A percentile compares a stretch with the other conserved stretches of the same genome.
Evolutionary conservation across 2,797 vertebrate species (phyloP).

Genomic region (Champsocephalus esox): DNA sequence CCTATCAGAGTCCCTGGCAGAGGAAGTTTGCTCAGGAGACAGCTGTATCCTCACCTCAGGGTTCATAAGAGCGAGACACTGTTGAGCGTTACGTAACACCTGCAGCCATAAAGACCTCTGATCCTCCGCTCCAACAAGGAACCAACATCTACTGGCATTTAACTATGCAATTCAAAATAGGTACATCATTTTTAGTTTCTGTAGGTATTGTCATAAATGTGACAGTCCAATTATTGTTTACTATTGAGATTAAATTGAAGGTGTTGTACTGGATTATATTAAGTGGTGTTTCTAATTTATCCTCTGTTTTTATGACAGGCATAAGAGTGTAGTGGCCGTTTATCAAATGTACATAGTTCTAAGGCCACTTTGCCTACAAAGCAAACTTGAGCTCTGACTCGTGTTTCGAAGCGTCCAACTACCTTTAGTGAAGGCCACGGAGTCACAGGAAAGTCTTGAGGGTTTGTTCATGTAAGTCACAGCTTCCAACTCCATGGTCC

Average conservation of each 20-base stretch:
- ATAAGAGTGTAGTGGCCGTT: too few relatives aligned
- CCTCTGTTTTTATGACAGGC: too few relatives aligned
- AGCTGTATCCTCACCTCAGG: constrained; percentile 27
- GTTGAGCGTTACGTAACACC: constrained; percentile 12
- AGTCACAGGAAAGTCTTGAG: too few relatives aligned
- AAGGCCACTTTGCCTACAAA: too few relatives aligned
- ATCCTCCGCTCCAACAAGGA: constrained; percentile 5
- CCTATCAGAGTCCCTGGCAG: constrained; percentile 16
- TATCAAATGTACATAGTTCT: too few relatives aligned
- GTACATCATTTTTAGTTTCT: not conserved
- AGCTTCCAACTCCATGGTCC: too few relatives aligned
- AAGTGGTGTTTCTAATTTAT: not conserved
- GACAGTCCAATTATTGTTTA: not conserved
- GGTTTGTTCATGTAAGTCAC: too few relatives aligned
- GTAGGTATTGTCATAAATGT: not conserved
- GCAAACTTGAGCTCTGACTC: too few relatives aligned
- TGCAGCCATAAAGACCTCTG: constrained; percentile 1
- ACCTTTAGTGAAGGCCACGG: too few relatives aligned
- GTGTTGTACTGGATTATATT: not conserved
- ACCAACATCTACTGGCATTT: not conserved
- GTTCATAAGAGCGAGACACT: not conserved
- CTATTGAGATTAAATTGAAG: not conserved
- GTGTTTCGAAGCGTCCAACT: too few relatives aligned
- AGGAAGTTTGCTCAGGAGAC: constrained; percentile 65
- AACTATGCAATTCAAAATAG: not conserved